Conservation (phyloP, 2,888 invertebrate genomes). For the Schizaphis graminum region DNA sequence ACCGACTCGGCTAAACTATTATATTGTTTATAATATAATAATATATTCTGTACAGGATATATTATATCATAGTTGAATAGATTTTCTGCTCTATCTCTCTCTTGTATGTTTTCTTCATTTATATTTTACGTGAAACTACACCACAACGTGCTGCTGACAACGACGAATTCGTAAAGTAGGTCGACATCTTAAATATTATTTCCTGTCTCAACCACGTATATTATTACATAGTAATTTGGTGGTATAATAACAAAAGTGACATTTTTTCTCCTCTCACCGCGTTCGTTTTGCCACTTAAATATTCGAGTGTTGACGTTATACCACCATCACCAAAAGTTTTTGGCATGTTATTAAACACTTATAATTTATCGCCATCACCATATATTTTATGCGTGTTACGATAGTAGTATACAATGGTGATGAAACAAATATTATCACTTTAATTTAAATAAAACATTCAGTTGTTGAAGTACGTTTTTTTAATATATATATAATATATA, state of each 20-base stretch:
- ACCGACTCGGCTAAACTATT: not conserved
- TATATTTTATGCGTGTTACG: not conserved
- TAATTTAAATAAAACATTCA: not conserved
- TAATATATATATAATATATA: too few species aligned
- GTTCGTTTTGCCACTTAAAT: not conserved
- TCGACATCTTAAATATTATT: constrained; percentile 35
- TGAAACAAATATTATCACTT: not conserved
- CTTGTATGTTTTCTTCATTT: too few species aligned
- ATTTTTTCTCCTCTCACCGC: not conserved
- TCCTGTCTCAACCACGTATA: not conserved
- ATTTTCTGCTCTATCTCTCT: not conserved
- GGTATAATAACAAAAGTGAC: not conserved
- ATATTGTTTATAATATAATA: not conserved
- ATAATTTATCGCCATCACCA: not conserved
- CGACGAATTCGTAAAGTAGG: not conserved
- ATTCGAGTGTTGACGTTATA: not conserved
- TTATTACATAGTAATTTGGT: not conserved
- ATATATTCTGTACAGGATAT: not conserved
- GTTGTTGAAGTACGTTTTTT: not conserved
- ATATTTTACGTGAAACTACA: not conserved
- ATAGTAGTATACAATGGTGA: not conserved
- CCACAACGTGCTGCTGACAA: not conserved
- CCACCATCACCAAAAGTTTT: not conserved
- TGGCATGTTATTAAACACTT: not conserved
- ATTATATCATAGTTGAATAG: not conserved